A percentile compares a stretch with the other conserved stretches of the same genome.
phyloP scores from a whole-genome alignment of 2,888 invertebrate genomes.

The Odontocolon sp. region DNA sequence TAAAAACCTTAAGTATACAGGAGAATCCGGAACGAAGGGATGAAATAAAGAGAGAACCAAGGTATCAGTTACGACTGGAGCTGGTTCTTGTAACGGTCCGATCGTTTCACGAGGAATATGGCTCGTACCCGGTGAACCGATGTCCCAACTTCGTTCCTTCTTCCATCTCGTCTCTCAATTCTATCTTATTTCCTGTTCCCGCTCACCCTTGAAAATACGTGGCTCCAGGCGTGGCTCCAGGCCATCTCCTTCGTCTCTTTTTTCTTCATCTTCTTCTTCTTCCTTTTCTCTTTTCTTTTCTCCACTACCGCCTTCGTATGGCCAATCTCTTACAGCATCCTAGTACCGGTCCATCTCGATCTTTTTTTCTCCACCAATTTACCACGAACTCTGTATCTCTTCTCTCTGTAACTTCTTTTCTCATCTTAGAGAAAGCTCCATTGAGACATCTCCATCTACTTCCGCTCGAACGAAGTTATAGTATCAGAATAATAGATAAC shows the following conservation, averaged over 20 bases:
- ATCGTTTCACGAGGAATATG: constrained; percentile 47
- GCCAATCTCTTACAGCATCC: constrained; percentile 34
- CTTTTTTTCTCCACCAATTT: constrained; percentile 36
- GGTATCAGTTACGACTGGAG: constrained; percentile 29
- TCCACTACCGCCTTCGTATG: not conserved
- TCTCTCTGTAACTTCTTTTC: not conserved
- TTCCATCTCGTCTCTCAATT: not conserved
- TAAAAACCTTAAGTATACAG: not conserved
- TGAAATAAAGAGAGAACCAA: not conserved
- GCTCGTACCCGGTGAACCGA: constrained; percentile 44
- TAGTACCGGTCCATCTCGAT: constrained; percentile 8
- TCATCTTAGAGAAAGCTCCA: constrained; percentile 35
- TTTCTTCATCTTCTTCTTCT: constrained; percentile 7
- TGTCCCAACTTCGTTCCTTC: constrained; percentile 26
- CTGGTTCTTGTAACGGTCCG: constrained; percentile 45
- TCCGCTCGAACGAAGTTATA: constrained; percentile 30
- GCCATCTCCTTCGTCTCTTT: not conserved
- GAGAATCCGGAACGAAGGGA: not conserved
- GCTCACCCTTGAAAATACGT: constrained; percentile 29
- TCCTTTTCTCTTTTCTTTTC: constrained; percentile 2
- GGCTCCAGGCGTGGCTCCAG: not conserved
- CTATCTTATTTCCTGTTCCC: constrained; percentile 4
- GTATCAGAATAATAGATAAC: constrained; percentile 1
- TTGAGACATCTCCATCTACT: constrained; percentile 47
- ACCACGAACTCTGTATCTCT: constrained; percentile 18